phyloP scores from a whole-genome alignment of 64 coral and sea anemone species.

The Pocillopora verrucosa region DNA sequence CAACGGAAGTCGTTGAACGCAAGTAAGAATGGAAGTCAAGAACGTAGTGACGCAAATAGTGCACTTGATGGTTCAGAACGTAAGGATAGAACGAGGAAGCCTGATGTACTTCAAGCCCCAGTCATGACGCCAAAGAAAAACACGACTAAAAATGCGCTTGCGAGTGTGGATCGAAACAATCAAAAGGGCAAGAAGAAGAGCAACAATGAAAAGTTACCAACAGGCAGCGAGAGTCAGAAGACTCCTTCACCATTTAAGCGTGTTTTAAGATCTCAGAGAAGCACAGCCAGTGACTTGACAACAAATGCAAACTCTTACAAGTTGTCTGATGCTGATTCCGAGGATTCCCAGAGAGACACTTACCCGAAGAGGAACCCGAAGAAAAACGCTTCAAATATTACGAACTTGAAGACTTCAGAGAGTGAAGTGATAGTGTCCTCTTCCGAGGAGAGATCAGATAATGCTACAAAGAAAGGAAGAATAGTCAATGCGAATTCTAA shows the following conservation, averaged over 20 bases:
- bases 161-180: neutral
- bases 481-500: neutral
- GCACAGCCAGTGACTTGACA: neutral
- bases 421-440: neutral
- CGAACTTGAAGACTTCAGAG: neutral
- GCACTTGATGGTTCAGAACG: neutral
- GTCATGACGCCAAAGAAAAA: neutral
- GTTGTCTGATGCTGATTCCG: neutral
- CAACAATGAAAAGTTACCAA: neutral
- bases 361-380: neutral
- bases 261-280: constrained; percentile 21
- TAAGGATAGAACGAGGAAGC: neutral
- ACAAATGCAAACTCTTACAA: neutral
- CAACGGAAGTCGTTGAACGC: neutral
- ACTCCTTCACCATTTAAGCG: constrained; percentile 12
- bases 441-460: neutral
- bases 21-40: neutral
- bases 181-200: neutral
- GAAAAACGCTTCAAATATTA: neutral
- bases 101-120: neutral
- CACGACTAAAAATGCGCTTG: neutral
- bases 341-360: neutral
- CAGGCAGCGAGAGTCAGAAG: neutral
- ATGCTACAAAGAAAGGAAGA: neutral
- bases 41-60: neutral